Base-by-base conservation (phyloP, 2,113 vertebrate species). In the Trichomycterus rosablanca region DNA sequence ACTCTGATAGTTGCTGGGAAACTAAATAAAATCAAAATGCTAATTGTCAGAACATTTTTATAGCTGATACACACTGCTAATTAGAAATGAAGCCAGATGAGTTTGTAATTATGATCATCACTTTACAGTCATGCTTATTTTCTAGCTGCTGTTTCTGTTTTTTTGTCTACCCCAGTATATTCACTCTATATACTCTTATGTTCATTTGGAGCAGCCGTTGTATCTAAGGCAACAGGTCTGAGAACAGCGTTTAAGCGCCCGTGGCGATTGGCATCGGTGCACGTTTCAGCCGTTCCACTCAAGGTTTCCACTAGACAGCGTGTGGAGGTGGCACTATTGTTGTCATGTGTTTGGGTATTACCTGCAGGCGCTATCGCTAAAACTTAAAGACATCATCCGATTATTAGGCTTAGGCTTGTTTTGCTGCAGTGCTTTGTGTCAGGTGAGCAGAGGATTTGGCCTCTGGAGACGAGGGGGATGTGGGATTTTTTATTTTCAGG, bases 371-470 rank as follows among this genome's bases (percentile, higher is more conserved):
- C 81, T 84, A 84, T 86, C 81, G 45, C 77, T 78, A 64, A 83
- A 80, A 85, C 82, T 80, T 82, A 80, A 82, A 39, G 46, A 79
- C 81, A 86, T 89, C 84, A 89, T 89, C 87, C 86, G 84, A 87
- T 89, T 89, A 89, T 88, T 88, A 88, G 83, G 86, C 82, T 88
- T 87, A 89, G 44, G 61, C 79, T 86, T 84, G 83, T 89, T 84
- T 84, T 81, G 76, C 86, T 82, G 83, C 86, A 83, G 84, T 84
- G 85, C 81, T 70, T 81, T 81, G 79, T 86, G 83, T 87, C 86
- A 88, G 84, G 84, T 87, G 82, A 83, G 81, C 81, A 81, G 81
- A 80, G 83, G 80, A 83, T 85, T 72, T 85, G 79, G 71, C 74
- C 78, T 71, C n/a, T 62, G 73, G 79, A 84, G 81, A 83, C 74